Conservation (phyloP, 92 coral and sea anemone species). For the Phenganax stokvisi region DNA sequence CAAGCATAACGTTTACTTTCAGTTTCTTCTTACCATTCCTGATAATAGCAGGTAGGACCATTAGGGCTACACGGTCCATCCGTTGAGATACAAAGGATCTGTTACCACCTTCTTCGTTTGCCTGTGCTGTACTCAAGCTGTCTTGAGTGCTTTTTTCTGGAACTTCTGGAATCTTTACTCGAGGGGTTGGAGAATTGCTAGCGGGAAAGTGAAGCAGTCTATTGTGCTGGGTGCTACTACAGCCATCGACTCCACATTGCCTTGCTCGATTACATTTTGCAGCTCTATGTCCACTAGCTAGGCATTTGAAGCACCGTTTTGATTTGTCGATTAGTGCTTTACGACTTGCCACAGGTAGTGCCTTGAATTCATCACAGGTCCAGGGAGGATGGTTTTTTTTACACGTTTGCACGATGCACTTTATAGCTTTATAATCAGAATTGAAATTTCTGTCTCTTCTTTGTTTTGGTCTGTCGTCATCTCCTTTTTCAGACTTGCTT, state of each 20-base stretch:
- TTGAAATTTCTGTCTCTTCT: not conserved
- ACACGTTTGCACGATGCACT: conserved; percentile 6
- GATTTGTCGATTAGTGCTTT: not conserved
- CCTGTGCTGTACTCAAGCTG: too few relatives aligned
- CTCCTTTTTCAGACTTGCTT: too few relatives aligned
- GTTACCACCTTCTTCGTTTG: not conserved
- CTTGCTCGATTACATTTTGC: conserved; percentile 8
- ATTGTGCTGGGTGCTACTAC: conserved; percentile 38
- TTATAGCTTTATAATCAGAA: conserved; percentile 1
- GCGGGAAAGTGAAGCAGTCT: conserved; percentile 38
- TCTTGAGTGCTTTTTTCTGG: conserved; percentile 16
- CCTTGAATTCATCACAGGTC: conserved; percentile 4
- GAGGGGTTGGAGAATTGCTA: not conserved
- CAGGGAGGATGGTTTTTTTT: conserved; percentile 5
- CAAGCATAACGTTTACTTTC: conserved; percentile 35
- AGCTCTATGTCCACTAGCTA: conserved; percentile 8
- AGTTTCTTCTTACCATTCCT: conserved; percentile 9
- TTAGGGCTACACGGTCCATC: conserved; percentile 12
- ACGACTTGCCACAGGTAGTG: not conserved
- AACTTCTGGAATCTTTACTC: too few relatives aligned
- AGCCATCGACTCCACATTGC: conserved; percentile 38
- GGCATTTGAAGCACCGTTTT: conserved; percentile 3
- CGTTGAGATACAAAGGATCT: conserved; percentile 4
- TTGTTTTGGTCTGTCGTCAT: not conserved
- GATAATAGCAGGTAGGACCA: conserved; percentile 28